A percentile compares a stretch with the other conserved stretches of the same genome.
Evolutionary conservation across 2,113 vertebrate species (phyloP).

Genomic region (Phainopepla nitens): DNA sequence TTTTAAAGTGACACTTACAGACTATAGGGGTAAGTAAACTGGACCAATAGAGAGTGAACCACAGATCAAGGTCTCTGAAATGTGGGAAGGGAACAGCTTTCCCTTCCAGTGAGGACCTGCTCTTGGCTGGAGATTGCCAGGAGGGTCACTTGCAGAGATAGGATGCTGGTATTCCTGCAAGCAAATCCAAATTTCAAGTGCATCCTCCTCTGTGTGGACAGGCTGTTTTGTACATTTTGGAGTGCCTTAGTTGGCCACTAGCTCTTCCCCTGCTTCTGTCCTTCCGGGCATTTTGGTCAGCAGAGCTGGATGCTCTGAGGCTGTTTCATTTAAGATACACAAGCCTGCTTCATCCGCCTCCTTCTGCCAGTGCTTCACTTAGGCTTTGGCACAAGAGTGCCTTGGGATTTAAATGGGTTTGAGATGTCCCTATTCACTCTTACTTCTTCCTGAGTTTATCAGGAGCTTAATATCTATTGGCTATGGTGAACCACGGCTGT

Average conservation of each 20-base stretch:
- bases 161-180: background rate
- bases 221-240: background rate
- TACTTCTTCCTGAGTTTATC: background rate
- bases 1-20: background rate
- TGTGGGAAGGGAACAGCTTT: background rate
- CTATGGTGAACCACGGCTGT: background rate
- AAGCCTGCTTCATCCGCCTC: accelerated
- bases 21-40: background rate
- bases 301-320: background rate
- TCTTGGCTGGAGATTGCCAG: background rate
- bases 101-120: background rate
- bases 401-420: background rate
- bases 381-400: background rate
- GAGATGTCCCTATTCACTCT: background rate
- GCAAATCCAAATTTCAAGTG: background rate
- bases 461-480: background rate
- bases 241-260: background rate
- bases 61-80: background rate
- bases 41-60: background rate
- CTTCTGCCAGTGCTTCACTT: background rate
- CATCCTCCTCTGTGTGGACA: background rate
- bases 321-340: background rate
- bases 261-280: background rate
- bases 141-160: background rate
- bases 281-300: background rate